These are phyloP conservation scores for Drosophila rellima DNA, from an alignment of 2,888 invertebrate species.

Conservation along the genomic window DNA sequence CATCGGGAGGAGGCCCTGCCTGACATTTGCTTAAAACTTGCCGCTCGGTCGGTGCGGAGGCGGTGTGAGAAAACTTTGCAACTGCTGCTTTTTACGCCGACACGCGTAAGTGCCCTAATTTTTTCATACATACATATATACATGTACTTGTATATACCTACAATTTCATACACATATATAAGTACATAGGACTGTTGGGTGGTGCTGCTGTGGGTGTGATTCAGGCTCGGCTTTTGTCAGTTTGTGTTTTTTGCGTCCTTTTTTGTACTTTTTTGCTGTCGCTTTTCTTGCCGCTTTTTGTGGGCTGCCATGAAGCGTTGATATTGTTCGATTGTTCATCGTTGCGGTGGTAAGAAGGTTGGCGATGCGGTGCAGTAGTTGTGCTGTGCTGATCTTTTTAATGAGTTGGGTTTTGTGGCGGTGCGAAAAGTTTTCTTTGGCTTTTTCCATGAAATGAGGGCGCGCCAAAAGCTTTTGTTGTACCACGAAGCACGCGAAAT, in stretches of 20 bases:
- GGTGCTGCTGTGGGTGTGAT: constrained; percentile 35
- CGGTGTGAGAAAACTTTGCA: constrained; percentile 64
- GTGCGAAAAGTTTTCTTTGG: constrained; percentile 71
- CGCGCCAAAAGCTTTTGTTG: constrained; percentile 61
- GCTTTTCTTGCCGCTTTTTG: constrained; percentile 32
- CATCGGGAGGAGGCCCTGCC: constrained; percentile 67
- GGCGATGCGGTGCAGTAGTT: neutral
- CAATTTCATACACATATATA: constrained; percentile 6
- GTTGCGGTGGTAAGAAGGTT: constrained; percentile 16
- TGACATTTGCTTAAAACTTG: constrained; percentile 79
- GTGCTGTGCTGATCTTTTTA: constrained; percentile 73
- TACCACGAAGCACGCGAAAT: constrained; percentile 33
- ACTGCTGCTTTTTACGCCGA: constrained; percentile 59
- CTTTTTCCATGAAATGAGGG: constrained; percentile 72
- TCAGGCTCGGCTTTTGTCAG: constrained; percentile 53
- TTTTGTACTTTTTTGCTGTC: constrained; percentile 30
- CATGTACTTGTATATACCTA: constrained; percentile 6
- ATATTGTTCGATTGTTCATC: constrained; percentile 78
- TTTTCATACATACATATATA: constrained; percentile 48
- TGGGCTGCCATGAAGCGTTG: constrained; percentile 70
- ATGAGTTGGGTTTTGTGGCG: constrained; percentile 74
- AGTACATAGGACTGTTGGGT: constrained; percentile 23
- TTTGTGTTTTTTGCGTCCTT: constrained; percentile 52
- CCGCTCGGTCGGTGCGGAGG: constrained; percentile 21
- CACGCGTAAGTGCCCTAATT: constrained; percentile 80